Conservation (phyloP, 2,113 vertebrate species). For the Lucifuga dentata region DNA sequence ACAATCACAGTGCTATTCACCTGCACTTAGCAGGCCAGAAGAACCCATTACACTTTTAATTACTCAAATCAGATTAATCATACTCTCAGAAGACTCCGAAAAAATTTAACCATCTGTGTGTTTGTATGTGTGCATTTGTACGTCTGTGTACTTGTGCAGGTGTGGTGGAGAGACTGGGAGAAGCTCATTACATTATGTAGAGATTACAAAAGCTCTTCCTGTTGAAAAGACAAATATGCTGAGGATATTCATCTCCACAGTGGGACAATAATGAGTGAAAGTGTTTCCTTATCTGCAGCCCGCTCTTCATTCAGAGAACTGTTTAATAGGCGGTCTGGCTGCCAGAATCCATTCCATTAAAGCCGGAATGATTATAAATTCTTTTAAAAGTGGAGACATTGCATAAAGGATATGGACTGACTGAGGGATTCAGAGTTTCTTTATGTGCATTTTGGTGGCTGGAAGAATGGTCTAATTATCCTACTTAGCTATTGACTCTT, state of each 20-base stretch:
- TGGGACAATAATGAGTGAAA: slow-evolving; percentile 53
- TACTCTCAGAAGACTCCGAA: slow-evolving; percentile 39
- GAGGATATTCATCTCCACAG: slow-evolving; percentile 59
- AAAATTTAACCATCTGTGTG: slow-evolving; percentile 39
- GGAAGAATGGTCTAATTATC: no score
- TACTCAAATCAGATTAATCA: slow-evolving; percentile 63
- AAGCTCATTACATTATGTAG: slow-evolving; percentile 26
- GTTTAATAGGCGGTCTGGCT: slow-evolving; percentile 44
- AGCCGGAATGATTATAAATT: slow-evolving; percentile 1
- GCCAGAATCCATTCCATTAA: slow-evolving; percentile 25
- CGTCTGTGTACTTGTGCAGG: background rate
- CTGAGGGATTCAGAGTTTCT: background rate
- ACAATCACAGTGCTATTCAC: slow-evolving; percentile 56
- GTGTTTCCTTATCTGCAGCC: slow-evolving; percentile 45
- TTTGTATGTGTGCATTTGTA: slow-evolving; percentile 16
- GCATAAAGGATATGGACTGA: background rate
- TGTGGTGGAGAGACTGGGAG: slow-evolving; percentile 5
- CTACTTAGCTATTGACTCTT: no score
- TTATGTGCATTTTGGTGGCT: no score
- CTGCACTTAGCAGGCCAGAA: slow-evolving; percentile 52
- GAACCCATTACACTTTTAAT: slow-evolving; percentile 63
- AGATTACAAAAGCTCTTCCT: slow-evolving; percentile 28
- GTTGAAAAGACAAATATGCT: slow-evolving; percentile 57
- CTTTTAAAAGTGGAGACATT: slow-evolving; percentile 20
- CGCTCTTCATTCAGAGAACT: slow-evolving; percentile 46